phyloP scores from a whole-genome alignment of 1,140 invertebrate species.

The Diuraphis noxia region DNA sequence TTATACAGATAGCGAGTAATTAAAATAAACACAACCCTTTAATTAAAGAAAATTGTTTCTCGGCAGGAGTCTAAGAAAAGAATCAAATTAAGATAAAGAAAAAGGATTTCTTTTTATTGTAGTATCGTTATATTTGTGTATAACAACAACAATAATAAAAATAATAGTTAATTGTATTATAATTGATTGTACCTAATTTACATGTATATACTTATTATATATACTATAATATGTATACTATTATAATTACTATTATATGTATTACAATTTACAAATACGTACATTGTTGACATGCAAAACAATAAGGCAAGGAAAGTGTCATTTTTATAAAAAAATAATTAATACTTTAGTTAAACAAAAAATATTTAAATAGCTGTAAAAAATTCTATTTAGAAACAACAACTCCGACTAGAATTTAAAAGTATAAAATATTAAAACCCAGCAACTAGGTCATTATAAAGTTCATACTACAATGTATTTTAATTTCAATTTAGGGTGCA shows the following conservation, averaged over 20 bases:
- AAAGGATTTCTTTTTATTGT: not conserved
- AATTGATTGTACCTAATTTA: not conserved
- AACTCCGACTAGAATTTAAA: not conserved
- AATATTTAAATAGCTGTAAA: not conserved
- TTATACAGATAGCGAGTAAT: not conserved
- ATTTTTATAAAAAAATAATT: not conserved
- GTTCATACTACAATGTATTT: not conserved
- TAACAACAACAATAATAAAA: not conserved
- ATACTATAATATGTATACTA: too few species aligned
- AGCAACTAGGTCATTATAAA: not conserved
- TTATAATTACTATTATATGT: too few species aligned
- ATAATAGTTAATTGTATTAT: not conserved
- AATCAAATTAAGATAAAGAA: not conserved
- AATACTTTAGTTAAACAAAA: not conserved
- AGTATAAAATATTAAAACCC: not conserved
- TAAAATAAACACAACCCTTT: not conserved
- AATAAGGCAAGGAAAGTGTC: not conserved
- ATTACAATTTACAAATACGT: not conserved
- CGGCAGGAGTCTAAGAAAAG: not conserved
- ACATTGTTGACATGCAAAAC: not conserved
- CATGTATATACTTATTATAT: too few species aligned
- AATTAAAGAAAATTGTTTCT: not conserved
- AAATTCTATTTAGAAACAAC: not conserved
- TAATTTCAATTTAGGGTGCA: not conserved
- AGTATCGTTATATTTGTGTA: not conserved